These are phyloP conservation scores for Gryllus bimaculatus DNA, from an alignment of 1,140 invertebrate species.

Conservation along the genomic window DNA sequence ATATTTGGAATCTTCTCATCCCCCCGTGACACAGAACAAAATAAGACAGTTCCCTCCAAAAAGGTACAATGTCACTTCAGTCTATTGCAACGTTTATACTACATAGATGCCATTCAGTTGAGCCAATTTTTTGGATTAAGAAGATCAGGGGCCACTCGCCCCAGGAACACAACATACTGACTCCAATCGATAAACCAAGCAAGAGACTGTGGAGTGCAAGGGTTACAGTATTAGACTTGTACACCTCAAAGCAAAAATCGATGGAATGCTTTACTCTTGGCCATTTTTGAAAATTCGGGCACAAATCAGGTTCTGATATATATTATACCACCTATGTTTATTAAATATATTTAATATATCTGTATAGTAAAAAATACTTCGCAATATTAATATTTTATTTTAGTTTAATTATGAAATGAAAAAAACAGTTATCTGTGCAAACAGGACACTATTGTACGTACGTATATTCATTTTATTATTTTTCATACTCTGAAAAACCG, in stretches of 20 bases:
- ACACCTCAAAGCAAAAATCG: not conserved
- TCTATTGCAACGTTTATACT: conserved; percentile 1
- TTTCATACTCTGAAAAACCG: conserved; percentile 12
- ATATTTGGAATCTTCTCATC: not conserved
- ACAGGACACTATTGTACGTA: conserved; percentile 19
- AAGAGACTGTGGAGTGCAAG: not conserved
- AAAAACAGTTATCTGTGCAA: conserved; percentile 15
- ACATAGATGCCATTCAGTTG: not conserved
- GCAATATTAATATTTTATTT: conserved; percentile 8
- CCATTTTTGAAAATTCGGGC: not conserved
- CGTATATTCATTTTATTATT: conserved; percentile 12
- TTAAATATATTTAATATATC: conserved; percentile 12
- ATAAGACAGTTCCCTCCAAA: not conserved
- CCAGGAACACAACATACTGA: not conserved
- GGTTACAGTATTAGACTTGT: conserved; percentile 1
- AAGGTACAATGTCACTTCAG: conserved; percentile 4
- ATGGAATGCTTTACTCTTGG: not conserved
- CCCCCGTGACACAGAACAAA: not conserved
- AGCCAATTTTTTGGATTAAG: not conserved
- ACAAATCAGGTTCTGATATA: conserved; percentile 5
- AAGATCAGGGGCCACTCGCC: not conserved
- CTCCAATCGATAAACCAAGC: not conserved
- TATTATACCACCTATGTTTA: conserved; percentile 1
- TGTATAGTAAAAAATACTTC: conserved; percentile 20
- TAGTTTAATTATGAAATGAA: conserved; percentile 17